Conservation (phyloP, 2,888 invertebrate species). For the Rutpela maculata region DNA sequence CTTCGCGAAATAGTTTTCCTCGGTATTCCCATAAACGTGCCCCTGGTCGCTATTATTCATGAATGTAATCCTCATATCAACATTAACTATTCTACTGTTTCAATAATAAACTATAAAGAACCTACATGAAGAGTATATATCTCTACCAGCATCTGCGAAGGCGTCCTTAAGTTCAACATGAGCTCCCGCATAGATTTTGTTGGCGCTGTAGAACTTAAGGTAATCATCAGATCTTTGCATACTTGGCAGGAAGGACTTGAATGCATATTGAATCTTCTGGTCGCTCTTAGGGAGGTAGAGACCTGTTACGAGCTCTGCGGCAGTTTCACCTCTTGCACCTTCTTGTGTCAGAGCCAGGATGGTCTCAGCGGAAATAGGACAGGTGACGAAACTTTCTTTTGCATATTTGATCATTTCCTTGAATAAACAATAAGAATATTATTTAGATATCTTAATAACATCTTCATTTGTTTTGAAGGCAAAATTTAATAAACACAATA, state of each 20-base stretch:
- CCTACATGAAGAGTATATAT: slow-evolving; percentile 77
- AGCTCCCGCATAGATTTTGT: slow-evolving; percentile 79
- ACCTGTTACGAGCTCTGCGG: slow-evolving; percentile 58
- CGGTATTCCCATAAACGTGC: no score
- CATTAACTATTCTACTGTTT: no score
- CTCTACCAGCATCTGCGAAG: slow-evolving; percentile 77
- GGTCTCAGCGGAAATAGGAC: slow-evolving; percentile 66
- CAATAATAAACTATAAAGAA: no score
- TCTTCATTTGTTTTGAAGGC: no score
- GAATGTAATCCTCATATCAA: no score
- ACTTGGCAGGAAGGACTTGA: slow-evolving; percentile 48
- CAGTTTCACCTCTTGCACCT: slow-evolving; percentile 67
- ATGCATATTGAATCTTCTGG: slow-evolving; percentile 42
- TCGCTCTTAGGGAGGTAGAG: slow-evolving; percentile 55
- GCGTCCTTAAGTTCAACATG: slow-evolving; percentile 75
- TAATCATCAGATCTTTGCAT: slow-evolving; percentile 53
- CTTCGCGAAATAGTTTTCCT: no score
- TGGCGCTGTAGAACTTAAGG: slow-evolving; percentile 63
- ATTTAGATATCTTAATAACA: no score
- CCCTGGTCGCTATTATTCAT: no score
- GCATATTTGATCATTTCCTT: slow-evolving; percentile 47
- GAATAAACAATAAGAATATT: background rate
- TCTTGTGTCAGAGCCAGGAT: slow-evolving; percentile 63
- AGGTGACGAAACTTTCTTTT: slow-evolving; percentile 62
- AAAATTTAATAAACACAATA: no score